Base-by-base conservation (phyloP, 2,113 vertebrate species). In the Condylura cristata region DNA sequence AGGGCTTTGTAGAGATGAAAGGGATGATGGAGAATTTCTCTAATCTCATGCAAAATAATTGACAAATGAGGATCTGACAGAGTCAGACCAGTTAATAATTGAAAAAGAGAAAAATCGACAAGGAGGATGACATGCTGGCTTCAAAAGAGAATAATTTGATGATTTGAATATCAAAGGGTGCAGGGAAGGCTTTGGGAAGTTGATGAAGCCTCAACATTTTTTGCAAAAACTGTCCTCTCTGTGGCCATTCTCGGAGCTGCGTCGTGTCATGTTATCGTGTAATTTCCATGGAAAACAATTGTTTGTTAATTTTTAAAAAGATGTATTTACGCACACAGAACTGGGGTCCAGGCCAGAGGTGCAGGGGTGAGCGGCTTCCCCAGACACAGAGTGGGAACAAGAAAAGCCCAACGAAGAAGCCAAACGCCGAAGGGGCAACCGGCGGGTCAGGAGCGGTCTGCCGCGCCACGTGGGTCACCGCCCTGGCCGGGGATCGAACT, bases 81-180 rank as follows among this genome's bases (percentile, higher is more conserved):
- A 44, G 72, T 71, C 74, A 86, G 76, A 60, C 61, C 51, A 66
- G 56, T 87, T 88, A 96, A 94, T 95, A 93, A 96, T 91, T 94
- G 91, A 96, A 94, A 88, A 96, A 87, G 75, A 89, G 94, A 89
- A 95, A 95, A 91, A 91, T 95, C 1, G 37, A 87, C 46, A 53
- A 85, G 85, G 48, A 65, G 53, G 92, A 92, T 94, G 89, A 91
- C 87, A 84, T 0, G 24, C 61, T 48, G 61, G 39, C 81, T 96
- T 96, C 76, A 91, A 87, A 94, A 44, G 58, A 65, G 94, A 93
- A 72, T 93, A 94, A 81, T 90, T 91, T 93, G 84, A 86, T 91
- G 65, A 89, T 94, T 51, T 96, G 91, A 93, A 94, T 94, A 96
- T 96, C 92, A 94, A 95, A 96, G 66, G 48, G 37, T 76, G 5